Percentiles rank a stretch among this genome's conserved stretches.
phyloP scores from a whole-genome alignment of 2,797 vertebrate species.

The Cyprinella venusta region DNA sequence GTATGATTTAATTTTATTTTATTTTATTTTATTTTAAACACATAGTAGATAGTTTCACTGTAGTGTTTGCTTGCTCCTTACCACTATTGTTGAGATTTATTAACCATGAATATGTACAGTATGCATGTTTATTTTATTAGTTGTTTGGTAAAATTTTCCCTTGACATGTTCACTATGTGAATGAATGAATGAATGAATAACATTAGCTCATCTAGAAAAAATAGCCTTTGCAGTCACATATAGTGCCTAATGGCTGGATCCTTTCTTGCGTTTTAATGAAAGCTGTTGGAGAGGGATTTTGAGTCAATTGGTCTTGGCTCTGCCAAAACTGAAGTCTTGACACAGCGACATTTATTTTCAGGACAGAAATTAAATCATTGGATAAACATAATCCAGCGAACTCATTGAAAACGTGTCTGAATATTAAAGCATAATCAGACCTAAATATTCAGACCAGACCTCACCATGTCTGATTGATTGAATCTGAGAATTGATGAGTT shows the following conservation, averaged over 20 bases:
- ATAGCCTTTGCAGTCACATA: conserved; percentile 89
- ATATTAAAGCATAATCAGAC: conserved; percentile 1
- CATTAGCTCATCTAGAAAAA: conserved; percentile 67
- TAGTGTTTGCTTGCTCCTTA: too few species aligned
- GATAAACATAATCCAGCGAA: conserved; percentile 1
- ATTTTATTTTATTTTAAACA: neutral
- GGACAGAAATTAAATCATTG: neutral
- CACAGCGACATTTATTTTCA: conserved; percentile 5
- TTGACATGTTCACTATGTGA: neutral
- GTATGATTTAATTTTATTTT: neutral
- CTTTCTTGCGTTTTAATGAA: conserved; percentile 65
- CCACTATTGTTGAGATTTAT: too few species aligned
- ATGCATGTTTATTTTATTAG: neutral
- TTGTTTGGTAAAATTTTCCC: neutral
- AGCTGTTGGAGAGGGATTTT: conserved; percentile 29
- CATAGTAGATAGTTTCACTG: too few species aligned
- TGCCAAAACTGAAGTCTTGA: neutral
- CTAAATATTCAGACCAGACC: neutral
- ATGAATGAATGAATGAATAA: neutral
- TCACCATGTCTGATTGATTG: conserved; percentile 17
- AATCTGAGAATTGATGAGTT: conserved; percentile 44
- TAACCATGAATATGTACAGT: too few species aligned
- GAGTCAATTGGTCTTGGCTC: neutral
- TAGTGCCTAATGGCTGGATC: conserved; percentile 80
- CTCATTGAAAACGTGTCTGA: conserved; percentile 6